Evolutionary conservation across 2,888 invertebrate species (phyloP), one percentile per base, ranked within the genome.

Genomic region (Gryllus longicercus): DNA sequence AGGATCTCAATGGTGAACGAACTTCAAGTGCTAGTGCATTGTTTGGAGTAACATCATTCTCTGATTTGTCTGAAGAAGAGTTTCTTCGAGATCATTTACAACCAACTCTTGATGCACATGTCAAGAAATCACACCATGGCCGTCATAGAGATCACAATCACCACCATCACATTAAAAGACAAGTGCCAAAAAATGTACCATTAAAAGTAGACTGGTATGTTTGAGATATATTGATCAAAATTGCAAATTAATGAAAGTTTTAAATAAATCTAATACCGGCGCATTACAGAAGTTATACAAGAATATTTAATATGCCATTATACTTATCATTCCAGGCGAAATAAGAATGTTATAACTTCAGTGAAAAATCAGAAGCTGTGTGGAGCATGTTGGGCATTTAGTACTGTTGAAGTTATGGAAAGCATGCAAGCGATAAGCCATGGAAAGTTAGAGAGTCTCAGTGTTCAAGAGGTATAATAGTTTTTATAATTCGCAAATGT

Each of bases 301-400:
- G 21, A 78, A 16, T 49, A 79, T 8, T 8, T 79, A 21, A 5
- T 79, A 50, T 18, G 21, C n/a, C 12, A 4, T 63, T 18, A 11
- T 63, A 63, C 63, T 63, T 63, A 63, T 63, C n/a, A 63, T 63
- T 88, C 85, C 86, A 93, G 94, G 94, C 88, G 93, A 83, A 86
- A 89, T 0, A 91, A 91, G 84, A 91, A 91, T 50, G 90, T 92
- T 14, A 88, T 96, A 2, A 91, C 93, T 2, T 87, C 90, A 0
- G 90, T 96, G 0, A 90, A 91, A 79, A 91, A 93, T 86, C 96
- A 96, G 86, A 91, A 91, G 16, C 84, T 89, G 14, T 96, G 96
- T 87, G 95, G 95, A 2, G 95, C 95, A 0, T 96, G 96, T 86
- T 96, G 95, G 95, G 95, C 95, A 0, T 95, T 95, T 87, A 94